Evolutionary conservation across 2,113 vertebrate genomes (phyloP).

Genomic region (Oplegnathus fasciatus): DNA sequence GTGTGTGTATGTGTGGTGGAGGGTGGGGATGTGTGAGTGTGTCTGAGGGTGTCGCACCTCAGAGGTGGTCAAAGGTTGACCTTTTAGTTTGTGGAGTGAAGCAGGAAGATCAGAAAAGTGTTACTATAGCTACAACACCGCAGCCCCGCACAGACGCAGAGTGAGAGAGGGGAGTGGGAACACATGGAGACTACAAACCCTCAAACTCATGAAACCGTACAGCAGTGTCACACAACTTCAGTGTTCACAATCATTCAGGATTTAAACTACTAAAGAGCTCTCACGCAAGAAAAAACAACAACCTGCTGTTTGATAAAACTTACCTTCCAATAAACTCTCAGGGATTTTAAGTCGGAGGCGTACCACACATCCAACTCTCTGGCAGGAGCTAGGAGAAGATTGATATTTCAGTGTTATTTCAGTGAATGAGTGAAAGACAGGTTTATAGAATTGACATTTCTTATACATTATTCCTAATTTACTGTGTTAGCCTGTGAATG

Average conservation of each 20-base stretch:
- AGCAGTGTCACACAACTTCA: no score
- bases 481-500: background rate
- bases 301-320: background rate
- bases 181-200: slow-evolving; percentile 2
- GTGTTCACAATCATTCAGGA: background rate
- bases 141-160: slow-evolving; percentile 21
- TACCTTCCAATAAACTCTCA: slow-evolving; percentile 79
- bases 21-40: background rate
- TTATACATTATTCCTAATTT: background rate
- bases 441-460: background rate
- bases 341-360: slow-evolving; percentile 12
- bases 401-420: background rate
- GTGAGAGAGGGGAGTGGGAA: slow-evolving; percentile 3
- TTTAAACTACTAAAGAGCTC: background rate
- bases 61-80: slow-evolving; percentile 67
- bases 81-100: slow-evolving; percentile 54
- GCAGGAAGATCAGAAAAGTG: slow-evolving; percentile 41
- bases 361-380: slow-evolving; percentile 80
- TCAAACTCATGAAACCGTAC: background rate
- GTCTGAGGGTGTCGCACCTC: slow-evolving; percentile 19
- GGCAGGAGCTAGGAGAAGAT: slow-evolving; percentile 68
- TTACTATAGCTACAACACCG: slow-evolving; percentile 38
- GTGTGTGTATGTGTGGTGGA: slow-evolving; percentile 26
- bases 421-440: background rate
- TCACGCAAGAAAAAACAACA: no score